Base-by-base conservation (phyloP, 2,113 vertebrate genomes). In the Sceloporus undulatus region DNA sequence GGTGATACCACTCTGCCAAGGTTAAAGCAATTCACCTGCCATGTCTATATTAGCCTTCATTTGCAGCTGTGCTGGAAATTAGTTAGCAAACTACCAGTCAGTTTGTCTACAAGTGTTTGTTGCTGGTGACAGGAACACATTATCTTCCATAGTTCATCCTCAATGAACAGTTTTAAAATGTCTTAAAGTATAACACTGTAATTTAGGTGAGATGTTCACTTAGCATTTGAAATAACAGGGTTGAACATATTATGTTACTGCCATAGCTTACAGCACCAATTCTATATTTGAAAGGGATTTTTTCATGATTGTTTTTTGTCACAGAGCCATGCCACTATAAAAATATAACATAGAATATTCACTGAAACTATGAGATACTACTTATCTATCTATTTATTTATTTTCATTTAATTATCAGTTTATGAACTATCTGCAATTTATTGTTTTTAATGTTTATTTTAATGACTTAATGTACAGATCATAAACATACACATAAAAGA, bases 1-100 rank as follows among this genome's bases (percentile, higher is more conserved):
- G 9, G 8, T 89, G 87, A 89, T 75, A 86, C 38, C 25, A 9
- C 40, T 92, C 82, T 85, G 34, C 80, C 86, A 77, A 91, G 66
- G 71, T 78, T 93, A 85, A 91, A 88, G 10, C 0, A 5, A 66
- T 83, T 90, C 0, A 0, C 16, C 38, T 25, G 79, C 4, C 81
- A 91, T 92, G 0, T 0, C 14, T 18, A n/a, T 29, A 29, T 81
- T 25, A 59, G 29, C 38, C 56, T 82, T 87, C 19, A 74, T 73
- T 48, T 82, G 38, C 34, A 66, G 27, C 19, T 78, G 40, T n/a
- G 48, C 40, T 68, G 62, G 38, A 82, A 82, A 68, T 70, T 68
- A 82, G 38, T 42, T 68, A 70, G 62, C 40, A 70, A 68, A 82
- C 42, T 2, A 56, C 82, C 5, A 84, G 68, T 34, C 27, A 80